A percentile compares a stretch with the other conserved stretches of the same genome.
Conservation (phyloP, 2,888 invertebrate species). For the Drosophila kambysellisi region DNA sequence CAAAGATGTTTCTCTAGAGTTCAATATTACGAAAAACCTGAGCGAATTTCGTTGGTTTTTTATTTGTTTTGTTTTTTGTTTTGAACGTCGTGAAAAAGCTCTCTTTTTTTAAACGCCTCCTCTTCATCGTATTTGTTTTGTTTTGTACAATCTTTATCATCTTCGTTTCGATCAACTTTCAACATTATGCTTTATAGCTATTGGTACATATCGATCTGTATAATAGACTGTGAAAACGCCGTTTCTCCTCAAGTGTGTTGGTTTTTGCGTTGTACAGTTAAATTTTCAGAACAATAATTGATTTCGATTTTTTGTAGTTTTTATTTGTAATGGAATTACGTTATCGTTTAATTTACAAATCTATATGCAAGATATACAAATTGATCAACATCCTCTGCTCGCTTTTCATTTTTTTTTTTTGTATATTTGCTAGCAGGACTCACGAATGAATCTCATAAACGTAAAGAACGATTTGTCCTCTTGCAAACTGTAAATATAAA, state of each 20-base stretch:
- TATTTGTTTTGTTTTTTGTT: conserved; percentile 15
- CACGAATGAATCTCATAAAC: conserved; percentile 23
- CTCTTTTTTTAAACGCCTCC: conserved; percentile 24
- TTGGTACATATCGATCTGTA: conserved; percentile 42
- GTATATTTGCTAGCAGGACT: conserved; percentile 16
- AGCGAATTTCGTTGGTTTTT: conserved; percentile 71
- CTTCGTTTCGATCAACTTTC: conserved; percentile 37
- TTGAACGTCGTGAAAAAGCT: conserved; percentile 31
- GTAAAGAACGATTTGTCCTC: conserved; percentile 35
- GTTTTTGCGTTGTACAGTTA: conserved; percentile 9
- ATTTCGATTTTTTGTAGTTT: conserved; percentile 45
- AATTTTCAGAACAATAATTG: conserved; percentile 29
- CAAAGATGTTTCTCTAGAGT: conserved; percentile 53
- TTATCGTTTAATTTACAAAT: conserved; percentile 74
- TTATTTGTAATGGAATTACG: conserved; percentile 77
- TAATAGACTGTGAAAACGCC: conserved; percentile 22
- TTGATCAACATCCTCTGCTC: conserved; percentile 20
- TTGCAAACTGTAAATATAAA: conserved; percentile 57
- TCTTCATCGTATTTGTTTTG: conserved; percentile 13
- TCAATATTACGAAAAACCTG: conserved; percentile 74
- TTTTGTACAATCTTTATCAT: conserved; percentile 54
- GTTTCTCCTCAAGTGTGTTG: conserved; percentile 1
- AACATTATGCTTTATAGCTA: conserved; percentile 49
- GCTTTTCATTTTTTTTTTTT: conserved; percentile 12
- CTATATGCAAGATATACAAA: conserved; percentile 59